These are phyloP conservation scores for Perdita meconis DNA, from an alignment of 2,888 invertebrate species.

Conservation along the genomic window DNA sequence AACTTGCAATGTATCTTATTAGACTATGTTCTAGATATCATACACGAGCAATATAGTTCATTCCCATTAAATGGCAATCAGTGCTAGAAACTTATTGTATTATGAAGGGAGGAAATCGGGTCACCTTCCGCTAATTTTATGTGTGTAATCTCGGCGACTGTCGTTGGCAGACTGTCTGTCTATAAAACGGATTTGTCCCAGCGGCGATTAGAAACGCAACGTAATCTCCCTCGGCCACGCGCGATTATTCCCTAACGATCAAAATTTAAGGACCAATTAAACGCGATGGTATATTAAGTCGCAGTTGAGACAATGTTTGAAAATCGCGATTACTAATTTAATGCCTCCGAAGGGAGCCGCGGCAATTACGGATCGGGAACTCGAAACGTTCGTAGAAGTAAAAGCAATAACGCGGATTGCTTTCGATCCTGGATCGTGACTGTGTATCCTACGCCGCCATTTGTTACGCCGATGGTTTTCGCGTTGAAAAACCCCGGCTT, in stretches of 20 bases:
- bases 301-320: neutral
- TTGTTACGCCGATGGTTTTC: constrained; percentile 11
- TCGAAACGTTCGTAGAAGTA: neutral
- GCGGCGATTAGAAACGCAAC: neutral
- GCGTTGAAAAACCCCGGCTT: constrained; percentile 1
- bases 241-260: constrained; percentile 32
- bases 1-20: too few species aligned
- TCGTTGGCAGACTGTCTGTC: neutral
- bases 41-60: too few species aligned
- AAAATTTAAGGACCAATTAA: constrained; percentile 53
- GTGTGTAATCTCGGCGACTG: neutral
- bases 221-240: neutral
- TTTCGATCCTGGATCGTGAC: neutral
- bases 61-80: too few species aligned
- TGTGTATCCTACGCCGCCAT: neutral
- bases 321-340: neutral
- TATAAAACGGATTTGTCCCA: neutral
- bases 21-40: too few species aligned
- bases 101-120: neutral
- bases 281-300: constrained; percentile 34
- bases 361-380: neutral
- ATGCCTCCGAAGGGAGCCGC: neutral
- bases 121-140: neutral
- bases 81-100: too few species aligned
- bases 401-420: neutral